Evolutionary conservation across 2,888 invertebrate species (phyloP).

Genomic region (Pandemis corylana): DNA sequence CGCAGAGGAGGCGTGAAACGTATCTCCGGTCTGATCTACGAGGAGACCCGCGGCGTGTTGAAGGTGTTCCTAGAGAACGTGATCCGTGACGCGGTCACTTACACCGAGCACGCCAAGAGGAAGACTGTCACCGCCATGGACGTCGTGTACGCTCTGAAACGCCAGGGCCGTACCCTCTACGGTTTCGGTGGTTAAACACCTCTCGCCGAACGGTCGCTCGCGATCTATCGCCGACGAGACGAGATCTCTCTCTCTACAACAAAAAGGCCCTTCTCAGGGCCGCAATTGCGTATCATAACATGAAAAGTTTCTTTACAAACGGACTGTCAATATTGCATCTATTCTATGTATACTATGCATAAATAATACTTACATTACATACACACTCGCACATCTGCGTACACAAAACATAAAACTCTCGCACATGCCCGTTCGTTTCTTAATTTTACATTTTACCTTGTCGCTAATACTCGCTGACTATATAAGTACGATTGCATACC

Average conservation of each 20-base stretch:
- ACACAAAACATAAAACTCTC: too few species aligned
- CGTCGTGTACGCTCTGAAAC: constrained; percentile 93
- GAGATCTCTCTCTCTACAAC: not conserved
- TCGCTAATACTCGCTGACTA: too few species aligned
- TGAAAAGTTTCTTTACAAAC: not conserved
- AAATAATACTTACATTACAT: too few species aligned
- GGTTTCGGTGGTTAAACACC: constrained; percentile 87
- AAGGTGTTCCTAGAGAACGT: constrained; percentile 94
- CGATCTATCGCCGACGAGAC: not conserved
- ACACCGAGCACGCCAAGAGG: constrained; percentile 94
- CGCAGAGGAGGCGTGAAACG: constrained; percentile 89
- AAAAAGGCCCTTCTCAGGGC: constrained; percentile 67
- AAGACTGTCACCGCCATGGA: constrained; percentile 96
- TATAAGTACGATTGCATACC: too few species aligned
- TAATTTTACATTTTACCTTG: too few species aligned
- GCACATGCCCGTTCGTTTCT: not conserved
- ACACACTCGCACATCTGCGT: too few species aligned
- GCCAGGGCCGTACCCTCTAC: constrained; percentile 92
- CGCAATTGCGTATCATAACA: constrained; percentile 45
- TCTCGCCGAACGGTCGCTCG: not conserved
- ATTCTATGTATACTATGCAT: too few species aligned
- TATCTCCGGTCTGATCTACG: constrained; percentile 91
- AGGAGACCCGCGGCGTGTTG: constrained; percentile 91
- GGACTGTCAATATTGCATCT: not conserved
- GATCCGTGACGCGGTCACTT: constrained; percentile 93